Conservation (phyloP, 1,140 invertebrate species). For the Bactericera cockerelli region DNA sequence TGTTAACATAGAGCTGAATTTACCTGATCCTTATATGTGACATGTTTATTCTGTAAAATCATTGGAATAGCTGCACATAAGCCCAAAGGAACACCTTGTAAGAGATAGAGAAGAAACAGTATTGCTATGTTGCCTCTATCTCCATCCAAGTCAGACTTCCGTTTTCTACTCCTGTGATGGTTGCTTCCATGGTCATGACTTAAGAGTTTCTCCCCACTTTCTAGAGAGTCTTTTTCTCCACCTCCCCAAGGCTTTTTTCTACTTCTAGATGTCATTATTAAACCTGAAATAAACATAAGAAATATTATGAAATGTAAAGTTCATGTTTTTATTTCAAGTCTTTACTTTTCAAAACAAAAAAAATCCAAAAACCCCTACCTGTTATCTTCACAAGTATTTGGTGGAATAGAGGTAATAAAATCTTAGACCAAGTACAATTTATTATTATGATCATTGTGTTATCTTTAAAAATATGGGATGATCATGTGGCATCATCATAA, state of each 20-base stretch:
- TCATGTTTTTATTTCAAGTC: too few species aligned
- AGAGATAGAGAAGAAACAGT: constrained; percentile 77
- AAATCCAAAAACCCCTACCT: too few species aligned
- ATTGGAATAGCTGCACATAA: constrained; percentile 86
- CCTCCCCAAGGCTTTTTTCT: constrained; percentile 3
- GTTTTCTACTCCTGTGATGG: not conserved
- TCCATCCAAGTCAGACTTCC: constrained; percentile 39
- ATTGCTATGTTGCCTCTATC: constrained; percentile 65
- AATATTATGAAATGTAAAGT: too few species aligned
- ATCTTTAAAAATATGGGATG: too few species aligned
- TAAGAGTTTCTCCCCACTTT: not conserved
- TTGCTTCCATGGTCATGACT: not conserved
- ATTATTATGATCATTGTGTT: too few species aligned
- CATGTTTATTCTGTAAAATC: constrained; percentile 77
- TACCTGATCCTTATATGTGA: constrained; percentile 72
- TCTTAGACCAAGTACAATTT: too few species aligned
- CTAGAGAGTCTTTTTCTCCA: not conserved
- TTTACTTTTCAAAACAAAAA: too few species aligned
- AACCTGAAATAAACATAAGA: not conserved
- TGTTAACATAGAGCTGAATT: too few species aligned
- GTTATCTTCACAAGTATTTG: too few species aligned
- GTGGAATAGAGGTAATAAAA: too few species aligned
- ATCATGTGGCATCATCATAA: too few species aligned
- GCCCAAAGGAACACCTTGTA: constrained; percentile 94
- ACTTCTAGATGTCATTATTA: not conserved